Base-by-base conservation (phyloP, 2,797 vertebrate genomes). In the Meda fulgida region DNA sequence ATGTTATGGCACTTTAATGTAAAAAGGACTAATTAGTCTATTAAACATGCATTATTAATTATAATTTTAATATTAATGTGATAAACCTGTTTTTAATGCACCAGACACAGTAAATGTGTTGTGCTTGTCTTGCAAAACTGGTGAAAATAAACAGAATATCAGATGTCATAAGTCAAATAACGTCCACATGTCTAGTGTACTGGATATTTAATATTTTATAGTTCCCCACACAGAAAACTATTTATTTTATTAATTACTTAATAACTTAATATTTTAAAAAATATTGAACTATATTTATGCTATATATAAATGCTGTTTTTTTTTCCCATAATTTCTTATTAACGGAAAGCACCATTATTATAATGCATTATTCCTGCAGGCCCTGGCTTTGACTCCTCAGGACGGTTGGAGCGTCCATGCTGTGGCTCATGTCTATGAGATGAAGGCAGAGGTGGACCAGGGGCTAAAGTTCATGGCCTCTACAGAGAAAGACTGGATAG, bases 341-440 rank as follows among this genome's bases (percentile, higher is more conserved):
- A 5, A 23, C 1, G 5, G 40, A 23, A 58, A 78, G 38, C 38
- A 2, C 8, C 1, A 19, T 63, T 60, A 40, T 40, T 63, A 4
- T 18, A 38, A 13, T 19, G 1, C 31, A 48, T 4, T 65, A 3
- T 46, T 11, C 29, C n/a, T 72, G 0, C 79, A 99, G 98, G 97
- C 95, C 38, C 93, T 99, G 36, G 89, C 95, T 58, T 43, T 97
- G 85, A 92, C 94, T 69, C 96, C 91, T 0, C 93, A 93, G 0
- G 98, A 99, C 0, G 96, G 95, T 0, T 99, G 98, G 98, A 93
- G 96, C 1, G 96, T 95, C 67, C 98, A 99, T 85, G 91, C 97
- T 0, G 14, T 99, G 0, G 98, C 98, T 38, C 98, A 99, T 0
- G 53, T 98, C 31, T 94, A 96, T 34, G 98, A 99, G 93, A 98